Base-by-base conservation (phyloP, 2,888 invertebrate species). In the Lampropteryx suffumata region DNA sequence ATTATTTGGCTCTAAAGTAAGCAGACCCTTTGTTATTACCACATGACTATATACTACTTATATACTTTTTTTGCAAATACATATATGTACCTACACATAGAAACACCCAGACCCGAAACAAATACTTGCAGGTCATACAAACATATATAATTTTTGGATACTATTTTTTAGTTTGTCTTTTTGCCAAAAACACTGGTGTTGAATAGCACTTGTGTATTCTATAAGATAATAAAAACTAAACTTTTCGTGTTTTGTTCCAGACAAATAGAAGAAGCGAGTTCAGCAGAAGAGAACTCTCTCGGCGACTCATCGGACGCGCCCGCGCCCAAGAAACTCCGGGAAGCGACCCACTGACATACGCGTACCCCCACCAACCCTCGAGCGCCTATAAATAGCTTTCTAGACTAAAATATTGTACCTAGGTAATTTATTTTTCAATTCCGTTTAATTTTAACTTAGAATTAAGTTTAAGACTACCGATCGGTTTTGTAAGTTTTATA, bases 341-440 rank as follows among this genome's bases (percentile, higher is more conserved):
- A 87, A 69, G 82, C 82, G 73, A 82, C 88, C 56, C 89, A 89
- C 89, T 89, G 90, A 90, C 89, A 76, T 71, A 62, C 65, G 75
- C 81, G 79, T 81, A 71, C 78, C 78, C 79, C 78, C 79, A 76
- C 79, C 79, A 76, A 70, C 76, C 76, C 79, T 70, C 82, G 82
- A 77, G 82, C 85, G 84, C 79, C 76, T 88, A 88, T 88, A 88
- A 82, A 87, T 89, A 88, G 84, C 87, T 87, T 84, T 79, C 74
- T 88, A 89, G 87, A 86, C 83, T 87, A 84, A 88, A 84, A 87
- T 81, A 89, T 88, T 90, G 89, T 91, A 91, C 90, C 90, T 91
- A 91, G 91, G 87, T 91, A 91, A 91, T 91, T 91, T 91, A 91
- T 91, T 91, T 87, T 90, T 87, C 82, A 90, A 91, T 91, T 91